phyloP scores from a whole-genome alignment of 2,888 invertebrate species.

The Diloba caeruleocephala region DNA sequence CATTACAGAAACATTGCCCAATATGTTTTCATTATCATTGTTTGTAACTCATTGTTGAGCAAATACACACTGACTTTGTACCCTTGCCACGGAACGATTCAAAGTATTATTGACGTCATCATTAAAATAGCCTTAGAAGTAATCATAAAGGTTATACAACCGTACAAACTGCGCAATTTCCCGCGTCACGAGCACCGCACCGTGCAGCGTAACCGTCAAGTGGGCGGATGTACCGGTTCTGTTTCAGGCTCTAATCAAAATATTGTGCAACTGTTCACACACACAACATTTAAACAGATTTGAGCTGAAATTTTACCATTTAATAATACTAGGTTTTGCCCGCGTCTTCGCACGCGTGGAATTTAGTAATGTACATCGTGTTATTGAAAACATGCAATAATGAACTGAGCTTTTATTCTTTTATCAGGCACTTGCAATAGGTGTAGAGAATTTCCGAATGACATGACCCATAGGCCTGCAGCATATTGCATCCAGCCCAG shows the following conservation, averaged over 20 bases:
- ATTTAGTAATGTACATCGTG: too few relatives aligned
- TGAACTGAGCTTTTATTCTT: too few relatives aligned
- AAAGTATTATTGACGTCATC: slow-evolving; percentile 45
- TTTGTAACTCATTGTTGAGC: slow-evolving; percentile 32
- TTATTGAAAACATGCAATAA: too few relatives aligned
- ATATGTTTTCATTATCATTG: slow-evolving; percentile 32
- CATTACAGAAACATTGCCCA: slow-evolving; percentile 21
- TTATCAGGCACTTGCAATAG: too few relatives aligned
- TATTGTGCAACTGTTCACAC: slow-evolving; percentile 38
- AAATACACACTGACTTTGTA: slow-evolving; percentile 36
- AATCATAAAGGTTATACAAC: slow-evolving; percentile 47
- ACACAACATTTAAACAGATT: slow-evolving; percentile 21
- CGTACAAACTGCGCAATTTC: slow-evolving; percentile 59
- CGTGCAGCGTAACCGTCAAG: slow-evolving; percentile 40
- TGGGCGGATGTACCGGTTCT: slow-evolving; percentile 44
- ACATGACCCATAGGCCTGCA: too few relatives aligned
- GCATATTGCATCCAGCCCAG: too few relatives aligned
- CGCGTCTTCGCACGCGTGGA: too few relatives aligned
- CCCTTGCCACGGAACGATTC: slow-evolving; percentile 29
- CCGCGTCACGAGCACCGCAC: slow-evolving; percentile 56
- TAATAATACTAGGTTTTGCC: too few relatives aligned
- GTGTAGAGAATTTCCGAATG: too few relatives aligned
- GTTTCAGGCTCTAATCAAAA: slow-evolving; percentile 48
- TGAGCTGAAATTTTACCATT: slow-evolving; percentile 13
- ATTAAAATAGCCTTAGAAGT: slow-evolving; percentile 47